These are phyloP conservation scores for Zaprionus ghesquierei DNA, from an alignment of 1,140 invertebrate genomes.

Conservation along the genomic window DNA sequence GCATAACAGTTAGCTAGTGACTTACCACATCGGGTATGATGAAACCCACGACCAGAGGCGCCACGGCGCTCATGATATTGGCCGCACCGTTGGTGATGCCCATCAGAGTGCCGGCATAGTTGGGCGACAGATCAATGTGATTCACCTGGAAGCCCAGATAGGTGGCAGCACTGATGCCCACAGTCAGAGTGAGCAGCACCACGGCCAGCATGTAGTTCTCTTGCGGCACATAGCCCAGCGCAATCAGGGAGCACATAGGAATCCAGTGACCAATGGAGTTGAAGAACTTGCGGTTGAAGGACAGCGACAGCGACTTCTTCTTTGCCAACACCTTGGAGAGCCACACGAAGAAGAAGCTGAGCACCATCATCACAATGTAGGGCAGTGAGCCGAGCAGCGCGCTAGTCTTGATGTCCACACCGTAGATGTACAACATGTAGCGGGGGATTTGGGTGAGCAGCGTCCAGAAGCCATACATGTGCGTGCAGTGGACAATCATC, in stretches of 20 bases:
- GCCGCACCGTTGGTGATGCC: conserved; percentile 90
- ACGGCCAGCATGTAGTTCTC: conserved; percentile 84
- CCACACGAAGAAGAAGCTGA: conserved; percentile 87
- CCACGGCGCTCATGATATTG: conserved; percentile 89
- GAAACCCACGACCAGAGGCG: conserved; percentile 86
- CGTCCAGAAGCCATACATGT: conserved; percentile 98
- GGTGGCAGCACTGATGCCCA: conserved; percentile 90
- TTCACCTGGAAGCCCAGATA: conserved; percentile 89
- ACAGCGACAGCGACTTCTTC: conserved; percentile 84
- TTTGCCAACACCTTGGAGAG: conserved; percentile 86
- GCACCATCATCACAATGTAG: conserved; percentile 89
- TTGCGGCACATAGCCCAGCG: conserved; percentile 85
- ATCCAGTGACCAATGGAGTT: conserved; percentile 87
- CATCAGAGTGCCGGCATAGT: conserved; percentile 88
- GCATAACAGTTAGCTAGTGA: neutral
- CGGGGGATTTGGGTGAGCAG: conserved; percentile 95
- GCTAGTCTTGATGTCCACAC: conserved; percentile 89
- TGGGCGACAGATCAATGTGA: conserved; percentile 90
- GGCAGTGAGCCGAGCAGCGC: conserved; percentile 90
- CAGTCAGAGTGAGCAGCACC: conserved; percentile 86
- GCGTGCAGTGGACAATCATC: conserved; percentile 92
- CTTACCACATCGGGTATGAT: conserved; percentile 87
- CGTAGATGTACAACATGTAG: conserved; percentile 92
- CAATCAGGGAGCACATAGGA: conserved; percentile 86
- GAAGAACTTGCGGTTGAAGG: conserved; percentile 86